phyloP scores from a whole-genome alignment of 2,797 vertebrate genomes.

The Darevskia nairensis region DNA sequence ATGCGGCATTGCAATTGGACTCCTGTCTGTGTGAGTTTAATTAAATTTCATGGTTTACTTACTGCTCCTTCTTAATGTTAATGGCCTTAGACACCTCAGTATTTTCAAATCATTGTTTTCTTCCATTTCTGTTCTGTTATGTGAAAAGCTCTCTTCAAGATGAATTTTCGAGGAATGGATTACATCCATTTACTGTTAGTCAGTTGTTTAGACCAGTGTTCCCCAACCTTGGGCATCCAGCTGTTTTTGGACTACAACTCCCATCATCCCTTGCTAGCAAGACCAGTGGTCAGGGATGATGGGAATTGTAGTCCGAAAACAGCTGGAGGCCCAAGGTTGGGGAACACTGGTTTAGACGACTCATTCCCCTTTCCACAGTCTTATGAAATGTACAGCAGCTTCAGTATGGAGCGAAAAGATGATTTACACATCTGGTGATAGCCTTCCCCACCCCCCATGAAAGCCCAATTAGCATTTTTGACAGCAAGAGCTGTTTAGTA shows the following conservation, averaged over 20 bases:
- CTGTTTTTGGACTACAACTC: no score
- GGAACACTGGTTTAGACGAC: not conserved
- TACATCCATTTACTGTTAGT: constrained; percentile 49
- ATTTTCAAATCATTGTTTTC: constrained; percentile 31
- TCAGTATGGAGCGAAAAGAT: constrained; percentile 61
- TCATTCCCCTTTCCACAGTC: constrained; percentile 29
- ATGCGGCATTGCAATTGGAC: not conserved
- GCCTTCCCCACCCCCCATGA: constrained; percentile 33
- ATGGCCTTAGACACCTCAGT: constrained; percentile 50
- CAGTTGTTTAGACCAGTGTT: not conserved
- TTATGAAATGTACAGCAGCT: constrained; percentile 55
- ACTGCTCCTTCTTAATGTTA: constrained; percentile 40
- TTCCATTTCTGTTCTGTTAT: constrained; percentile 54
- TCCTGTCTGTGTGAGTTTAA: constrained; percentile 53
- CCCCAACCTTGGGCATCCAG: no score
- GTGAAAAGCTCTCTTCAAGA: constrained; percentile 58
- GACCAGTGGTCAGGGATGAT: no score
- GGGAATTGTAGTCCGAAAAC: no score
- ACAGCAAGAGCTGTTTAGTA: constrained; percentile 4
- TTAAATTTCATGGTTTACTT: constrained; percentile 60
- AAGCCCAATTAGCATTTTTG: constrained; percentile 51
- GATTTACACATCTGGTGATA: constrained; percentile 45
- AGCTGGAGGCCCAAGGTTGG: no score
- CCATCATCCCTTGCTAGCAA: no score
- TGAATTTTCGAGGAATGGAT: constrained; percentile 63